Base-by-base conservation (phyloP, 2,113 vertebrate genomes). In the Nipponia nippon region DNA sequence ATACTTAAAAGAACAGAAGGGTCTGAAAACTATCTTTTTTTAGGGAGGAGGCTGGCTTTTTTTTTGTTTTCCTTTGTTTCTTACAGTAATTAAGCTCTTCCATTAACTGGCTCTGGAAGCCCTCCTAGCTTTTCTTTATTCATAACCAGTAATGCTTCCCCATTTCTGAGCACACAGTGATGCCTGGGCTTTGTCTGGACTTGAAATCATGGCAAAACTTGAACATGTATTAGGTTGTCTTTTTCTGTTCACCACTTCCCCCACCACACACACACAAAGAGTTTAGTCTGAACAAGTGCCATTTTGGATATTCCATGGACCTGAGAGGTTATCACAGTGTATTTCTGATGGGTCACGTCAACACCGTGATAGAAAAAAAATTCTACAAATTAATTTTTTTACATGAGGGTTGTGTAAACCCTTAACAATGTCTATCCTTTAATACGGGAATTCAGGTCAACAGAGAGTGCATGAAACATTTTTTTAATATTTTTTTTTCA, bases 321-420 rank as follows among this genome's bases (percentile, higher is more conserved):
- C 29, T 47, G 18, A 66, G 13, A 40, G 3, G 1, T 15, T 50
- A 49, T 79, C 17, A 75, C 25, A 65, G 10, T 30, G 4, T 34
- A 36, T 70, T 70, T 53, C 27, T 1, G 3, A 65, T 83, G 13
- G 12, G 14, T 3, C 10, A 25, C 1, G 1, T 27, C 13, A 22
- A 16, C 12, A 30, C 4, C 1, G 0, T 26, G 22, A 27, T 9
- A 38, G 7, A 72, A 40, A 75, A 75, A 47, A 9, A 1, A 10
- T 29, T 40, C 62, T 30, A 27, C 2, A 58, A 47, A 9, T 62
- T 22, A 0, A n/a, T 61, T 52, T 52, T 38, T 12, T 5, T 4
- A 26, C 55, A 19, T 32, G 6, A 52, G 3, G 5, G 14, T 62
- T 10, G 1, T 47, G 9, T 58, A 67, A 95, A 50, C 2, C 16